Percentiles rank a stretch among this genome's conserved stretches.
These are phyloP conservation scores for Fragum whitleyi DNA, from an alignment of 2,888 invertebrate genomes.

Conservation along the genomic window DNA sequence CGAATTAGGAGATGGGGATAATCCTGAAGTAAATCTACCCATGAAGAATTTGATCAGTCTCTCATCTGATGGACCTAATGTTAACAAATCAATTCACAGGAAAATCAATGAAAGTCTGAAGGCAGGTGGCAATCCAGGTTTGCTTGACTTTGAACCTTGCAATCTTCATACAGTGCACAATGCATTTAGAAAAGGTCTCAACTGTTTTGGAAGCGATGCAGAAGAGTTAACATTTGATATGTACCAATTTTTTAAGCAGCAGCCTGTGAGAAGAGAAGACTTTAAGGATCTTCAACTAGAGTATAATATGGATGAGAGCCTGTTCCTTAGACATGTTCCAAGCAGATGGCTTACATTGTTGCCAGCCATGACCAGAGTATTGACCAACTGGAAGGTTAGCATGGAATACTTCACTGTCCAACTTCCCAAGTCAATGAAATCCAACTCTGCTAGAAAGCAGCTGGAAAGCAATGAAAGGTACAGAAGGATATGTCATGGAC, in stretches of 20 bases:
- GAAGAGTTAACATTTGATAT: conserved; percentile 38
- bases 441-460: conserved; percentile 19
- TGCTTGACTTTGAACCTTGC: conserved; percentile 42
- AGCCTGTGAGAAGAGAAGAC: conserved; percentile 35
- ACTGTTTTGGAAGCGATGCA: too few species aligned
- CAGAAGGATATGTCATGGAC: conserved; percentile 17
- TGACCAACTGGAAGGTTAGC: conserved; percentile 33
- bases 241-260: conserved; percentile 35
- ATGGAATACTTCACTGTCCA: conserved; percentile 38
- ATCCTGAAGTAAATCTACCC: conserved; percentile 19
- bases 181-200: too few species aligned
- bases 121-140: conserved; percentile 20
- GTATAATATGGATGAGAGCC: conserved; percentile 41
- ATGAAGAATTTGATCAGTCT: too few species aligned
- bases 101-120: conserved; percentile 28
- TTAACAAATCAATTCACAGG: conserved; percentile 36
- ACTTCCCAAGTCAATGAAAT: conserved; percentile 41
- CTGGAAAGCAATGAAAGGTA: conserved; percentile 34
- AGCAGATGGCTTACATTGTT: conserved; percentile 41
- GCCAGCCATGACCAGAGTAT: conserved; percentile 31
- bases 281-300: conserved; percentile 34
- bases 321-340: conserved; percentile 30
- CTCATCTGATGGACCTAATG: conserved; percentile 34
- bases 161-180: conserved; percentile 41
- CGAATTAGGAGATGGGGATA: conserved; percentile 27